These are phyloP conservation scores for Mythimna albipuncta DNA, from an alignment of 2,888 invertebrate species.

Conservation along the genomic window DNA sequence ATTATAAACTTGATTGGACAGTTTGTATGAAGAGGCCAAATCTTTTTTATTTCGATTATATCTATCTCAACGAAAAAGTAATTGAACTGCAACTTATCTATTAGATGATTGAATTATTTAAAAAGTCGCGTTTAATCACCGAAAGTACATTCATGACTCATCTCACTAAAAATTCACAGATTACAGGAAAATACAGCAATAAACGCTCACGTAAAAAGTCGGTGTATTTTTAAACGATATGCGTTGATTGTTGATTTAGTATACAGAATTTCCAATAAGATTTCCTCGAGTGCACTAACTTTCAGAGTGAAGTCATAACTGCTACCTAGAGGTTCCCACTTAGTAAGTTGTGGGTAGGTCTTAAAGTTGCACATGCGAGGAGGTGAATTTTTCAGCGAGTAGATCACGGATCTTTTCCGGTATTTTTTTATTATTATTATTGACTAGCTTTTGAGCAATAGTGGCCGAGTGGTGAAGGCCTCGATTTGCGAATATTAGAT, in stretches of 20 bases:
- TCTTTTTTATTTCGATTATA: too few relatives aligned
- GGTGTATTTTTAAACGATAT: conserved; percentile 10
- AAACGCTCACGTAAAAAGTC: conserved; percentile 11
- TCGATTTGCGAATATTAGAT: too few relatives aligned
- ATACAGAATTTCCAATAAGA: conserved; percentile 48
- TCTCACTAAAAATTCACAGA: neutral
- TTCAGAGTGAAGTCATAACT: conserved; percentile 39
- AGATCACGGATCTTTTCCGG: neutral
- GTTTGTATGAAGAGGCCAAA: too few relatives aligned
- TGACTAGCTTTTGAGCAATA: too few relatives aligned
- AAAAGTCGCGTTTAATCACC: too few relatives aligned
- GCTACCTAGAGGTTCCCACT: conserved; percentile 31
- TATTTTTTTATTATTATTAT: neutral
- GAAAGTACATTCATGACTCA: neutral
- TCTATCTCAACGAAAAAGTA: too few relatives aligned
- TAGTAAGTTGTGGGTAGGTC: conserved; percentile 11
- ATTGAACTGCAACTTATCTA: too few relatives aligned
- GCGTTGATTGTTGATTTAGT: conserved; percentile 19
- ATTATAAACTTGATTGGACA: too few relatives aligned
- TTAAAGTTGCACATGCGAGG: conserved; percentile 7
- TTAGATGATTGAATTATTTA: too few relatives aligned
- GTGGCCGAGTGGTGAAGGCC: too few relatives aligned
- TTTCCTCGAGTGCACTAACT: conserved; percentile 39
- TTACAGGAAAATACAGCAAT: conserved; percentile 2
- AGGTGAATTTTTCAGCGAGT: neutral